These are phyloP conservation scores for Halocynthia roretzi DNA, from an alignment of 23 tunicate species.

Conservation along the genomic window DNA sequence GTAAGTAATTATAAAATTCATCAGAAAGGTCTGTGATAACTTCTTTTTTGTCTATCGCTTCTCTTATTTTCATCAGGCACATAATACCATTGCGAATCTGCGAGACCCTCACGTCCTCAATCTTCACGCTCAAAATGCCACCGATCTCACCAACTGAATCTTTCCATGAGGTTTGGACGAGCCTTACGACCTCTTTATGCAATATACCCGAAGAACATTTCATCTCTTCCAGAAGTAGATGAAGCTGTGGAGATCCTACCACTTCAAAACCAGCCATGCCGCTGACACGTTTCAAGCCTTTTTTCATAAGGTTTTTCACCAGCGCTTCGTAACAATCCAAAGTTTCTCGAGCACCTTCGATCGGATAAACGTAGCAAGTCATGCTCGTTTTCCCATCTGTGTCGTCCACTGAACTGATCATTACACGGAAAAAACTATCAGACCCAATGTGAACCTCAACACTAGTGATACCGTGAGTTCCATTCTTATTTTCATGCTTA, in stretches of 20 bases:
- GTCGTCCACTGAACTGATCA: conserved; percentile 5
- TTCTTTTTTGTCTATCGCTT: conserved; percentile 25
- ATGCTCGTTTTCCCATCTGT: not conserved
- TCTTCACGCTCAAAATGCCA: not conserved
- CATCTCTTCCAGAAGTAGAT: conserved; percentile 51
- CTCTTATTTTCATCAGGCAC: conserved; percentile 42
- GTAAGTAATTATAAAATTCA: conserved; percentile 24
- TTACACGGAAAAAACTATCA: conserved; percentile 11
- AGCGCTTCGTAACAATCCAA: conserved; percentile 9
- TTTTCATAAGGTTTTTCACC: not conserved
- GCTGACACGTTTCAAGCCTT: not conserved
- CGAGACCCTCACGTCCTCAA: not conserved
- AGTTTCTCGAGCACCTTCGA: not conserved
- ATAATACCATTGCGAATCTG: conserved; percentile 52
- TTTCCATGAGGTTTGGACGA: conserved; percentile 6
- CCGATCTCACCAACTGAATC: conserved; percentile 28
- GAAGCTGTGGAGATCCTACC: not conserved
- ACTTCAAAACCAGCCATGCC: not conserved
- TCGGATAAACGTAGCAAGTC: not conserved
- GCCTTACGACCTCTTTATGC: conserved; percentile 31
- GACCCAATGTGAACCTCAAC: conserved; percentile 32
- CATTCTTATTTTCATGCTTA: conserved; percentile 3
- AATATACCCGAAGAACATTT: conserved; percentile 38
- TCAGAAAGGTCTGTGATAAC: conserved; percentile 19
- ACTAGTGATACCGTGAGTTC: not conserved